Evolutionary conservation across 2,797 vertebrate species (phyloP), one percentile per base, ranked within the genome.

Genomic region (Pangasius djambal): DNA sequence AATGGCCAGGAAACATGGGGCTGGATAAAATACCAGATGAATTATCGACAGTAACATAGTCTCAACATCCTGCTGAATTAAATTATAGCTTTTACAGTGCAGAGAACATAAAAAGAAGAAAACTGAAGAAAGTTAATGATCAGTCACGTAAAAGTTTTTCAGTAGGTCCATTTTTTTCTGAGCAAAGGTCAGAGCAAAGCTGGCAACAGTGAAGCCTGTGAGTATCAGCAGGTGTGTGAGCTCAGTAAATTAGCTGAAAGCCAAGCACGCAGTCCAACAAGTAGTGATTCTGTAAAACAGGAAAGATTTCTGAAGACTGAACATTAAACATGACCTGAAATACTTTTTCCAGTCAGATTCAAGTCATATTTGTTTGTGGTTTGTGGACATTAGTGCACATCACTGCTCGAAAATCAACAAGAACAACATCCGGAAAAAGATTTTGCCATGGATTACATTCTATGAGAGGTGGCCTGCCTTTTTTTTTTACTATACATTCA

Each of bases 171-270:
- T 22, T 48, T 44, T 12, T 25, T 75, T 48, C 40, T 5, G 22
- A 57, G 16, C 16, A 59, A 40, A 22, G 6, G 52, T 57, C 44
- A 75, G 28, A 16, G 28, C 3, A 61, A 44, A 67, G 6, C 44
- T 4, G 22, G 44, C 4, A 20, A 7, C 37, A 20, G 75, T 84
- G 85, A 83, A 86, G 83, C 75, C 18, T 81, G 82, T 81, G 69
- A 87, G 59, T 83, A 48, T 83, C 37, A 28, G 59, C 37, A 83
- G 59, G 81, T 83, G 37, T 83, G 81, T 65, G 59, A 48, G 81
- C 18, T 25, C 55, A 61, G 31, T 5, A 59, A 59, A 37, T 40
- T 34, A 37, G 18, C 57, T 28, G 12, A 40, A 83, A 63, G 57
- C 22, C 57, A 83, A 63, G 34, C 52, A 59, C 0, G 3, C 16